These are phyloP conservation scores for Ictalurus punctatus DNA, from an alignment of 2,113 vertebrate genomes.

Conservation along the genomic window DNA sequence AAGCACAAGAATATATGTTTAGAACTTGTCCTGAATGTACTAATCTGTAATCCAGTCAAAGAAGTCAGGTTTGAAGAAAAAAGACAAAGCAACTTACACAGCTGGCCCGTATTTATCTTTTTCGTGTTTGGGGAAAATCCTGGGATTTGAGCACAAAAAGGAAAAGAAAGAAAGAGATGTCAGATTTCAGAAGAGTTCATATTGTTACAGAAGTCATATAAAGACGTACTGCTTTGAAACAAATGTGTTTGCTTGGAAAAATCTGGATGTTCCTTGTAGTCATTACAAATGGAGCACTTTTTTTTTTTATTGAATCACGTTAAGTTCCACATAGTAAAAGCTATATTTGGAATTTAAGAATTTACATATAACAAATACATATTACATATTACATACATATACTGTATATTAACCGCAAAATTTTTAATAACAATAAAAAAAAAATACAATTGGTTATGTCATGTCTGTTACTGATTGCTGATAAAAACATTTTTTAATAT, in stretches of 20 bases:
- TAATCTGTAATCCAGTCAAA: neutral
- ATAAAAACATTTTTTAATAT: neutral
- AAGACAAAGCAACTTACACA: conserved; percentile 49
- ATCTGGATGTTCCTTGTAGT: neutral
- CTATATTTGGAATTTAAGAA: neutral
- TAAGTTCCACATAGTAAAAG: neutral
- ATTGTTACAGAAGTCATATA: neutral
- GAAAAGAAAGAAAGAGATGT: conserved; percentile 25
- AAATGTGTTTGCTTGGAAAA: neutral
- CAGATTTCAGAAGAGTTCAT: neutral
- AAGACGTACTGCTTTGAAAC: neutral
- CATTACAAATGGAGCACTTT: neutral
- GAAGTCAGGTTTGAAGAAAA: neutral
- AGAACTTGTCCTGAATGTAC: neutral
- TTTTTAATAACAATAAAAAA: neutral
- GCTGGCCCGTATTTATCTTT: conserved; percentile 60
- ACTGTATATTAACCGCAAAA: too few species aligned
- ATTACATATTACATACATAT: neutral
- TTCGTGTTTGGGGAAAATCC: conserved; percentile 58
- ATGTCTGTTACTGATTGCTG: neutral
- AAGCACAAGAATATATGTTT: neutral
- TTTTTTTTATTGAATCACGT: neutral
- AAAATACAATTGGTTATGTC: neutral
- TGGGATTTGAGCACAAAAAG: conserved; percentile 36
- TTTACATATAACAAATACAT: neutral